Base-by-base conservation (phyloP, 2,797 vertebrate genomes). In the Threskiornis aethiopicus region DNA sequence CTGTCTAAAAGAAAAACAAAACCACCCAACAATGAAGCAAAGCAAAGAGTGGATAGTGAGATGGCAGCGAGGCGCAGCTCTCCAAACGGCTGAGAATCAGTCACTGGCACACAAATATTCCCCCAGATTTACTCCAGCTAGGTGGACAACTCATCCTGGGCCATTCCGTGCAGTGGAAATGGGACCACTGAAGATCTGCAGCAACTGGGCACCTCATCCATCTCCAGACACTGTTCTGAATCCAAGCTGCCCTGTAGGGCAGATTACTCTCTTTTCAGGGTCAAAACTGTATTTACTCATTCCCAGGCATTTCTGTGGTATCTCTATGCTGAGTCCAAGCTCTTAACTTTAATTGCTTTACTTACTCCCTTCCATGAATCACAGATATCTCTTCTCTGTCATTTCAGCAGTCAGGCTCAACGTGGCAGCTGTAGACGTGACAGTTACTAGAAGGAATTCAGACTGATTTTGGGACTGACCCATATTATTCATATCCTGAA, bases 391-490 rank as follows among this genome's bases (percentile, higher is more conserved):
- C 78, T 49, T 4, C 49, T 81, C 33, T 49, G 78, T 73, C 83
- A 73, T 90, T 70, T 59, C 90, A 84, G 46, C 89, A 82, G 39
- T 26, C 61, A 76, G 69, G 91, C 87, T 67, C 67, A 58, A 62
- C 7, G 5, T 35, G 7, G 54, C 69, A 83, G 83, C 89, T 81
- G 83, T 14, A 91, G 85, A 92, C 7, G 0, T 86, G 92, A 94
- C 90, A 88, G 80, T 89, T 42, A 6, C 86, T 81, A 83, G 77
- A 77, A 96, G 66, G 89, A 95, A 94, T 90, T 88, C 93, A 83
- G 66, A 67, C 67, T 31, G 51, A 62, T 42, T 24, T 88, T 11
- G 77, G 88, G 86, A 67, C 51, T 96, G 93, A 91, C 80, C 87
- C 83, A 42, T 35, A 90, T 87, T 84, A 84, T 89, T 89, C 84